Conservation (phyloP, 1,140 invertebrate species). For the Calephelis nemesis region DNA sequence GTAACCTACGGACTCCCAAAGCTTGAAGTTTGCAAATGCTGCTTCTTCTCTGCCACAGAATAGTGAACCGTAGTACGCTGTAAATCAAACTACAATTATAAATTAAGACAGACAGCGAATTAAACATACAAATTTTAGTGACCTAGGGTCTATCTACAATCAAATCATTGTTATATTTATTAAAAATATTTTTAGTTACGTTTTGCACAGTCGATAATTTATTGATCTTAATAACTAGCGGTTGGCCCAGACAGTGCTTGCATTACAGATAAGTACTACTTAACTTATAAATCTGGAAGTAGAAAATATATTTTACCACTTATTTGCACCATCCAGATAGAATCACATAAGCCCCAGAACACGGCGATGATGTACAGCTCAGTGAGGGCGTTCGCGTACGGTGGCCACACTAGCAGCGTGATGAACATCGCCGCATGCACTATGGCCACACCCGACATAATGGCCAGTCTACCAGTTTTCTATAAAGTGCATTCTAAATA, state of each 20-base stretch:
- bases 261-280: too few relatives aligned
- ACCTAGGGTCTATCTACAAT: too few relatives aligned
- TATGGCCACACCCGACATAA: slow-evolving; percentile 84
- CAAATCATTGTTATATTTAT: too few relatives aligned
- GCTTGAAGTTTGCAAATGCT: slow-evolving; percentile 94
- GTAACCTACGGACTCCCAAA: slow-evolving; percentile 96
- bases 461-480: slow-evolving; percentile 87
- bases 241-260: too few relatives aligned
- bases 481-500: slow-evolving; percentile 28
- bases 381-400: slow-evolving; percentile 82
- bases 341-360: slow-evolving; percentile 94
- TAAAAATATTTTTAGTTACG: neutral
- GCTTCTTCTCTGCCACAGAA: slow-evolving; percentile 93
- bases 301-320: slow-evolving; percentile 84
- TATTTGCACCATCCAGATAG: slow-evolving; percentile 96
- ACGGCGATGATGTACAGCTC: slow-evolving; percentile 92
- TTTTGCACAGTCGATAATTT: neutral
- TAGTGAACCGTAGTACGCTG: slow-evolving; percentile 92
- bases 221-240: neutral
- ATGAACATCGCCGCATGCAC: slow-evolving; percentile 84
- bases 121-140: too few relatives aligned
- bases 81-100: slow-evolving; percentile 37
- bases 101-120: too few relatives aligned
- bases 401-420: slow-evolving; percentile 86
- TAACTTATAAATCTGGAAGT: too few relatives aligned